phyloP scores from a whole-genome alignment of 30 jellyfish, hydroid and myxozoan genomes.

The Clytia hemisphaerica region DNA sequence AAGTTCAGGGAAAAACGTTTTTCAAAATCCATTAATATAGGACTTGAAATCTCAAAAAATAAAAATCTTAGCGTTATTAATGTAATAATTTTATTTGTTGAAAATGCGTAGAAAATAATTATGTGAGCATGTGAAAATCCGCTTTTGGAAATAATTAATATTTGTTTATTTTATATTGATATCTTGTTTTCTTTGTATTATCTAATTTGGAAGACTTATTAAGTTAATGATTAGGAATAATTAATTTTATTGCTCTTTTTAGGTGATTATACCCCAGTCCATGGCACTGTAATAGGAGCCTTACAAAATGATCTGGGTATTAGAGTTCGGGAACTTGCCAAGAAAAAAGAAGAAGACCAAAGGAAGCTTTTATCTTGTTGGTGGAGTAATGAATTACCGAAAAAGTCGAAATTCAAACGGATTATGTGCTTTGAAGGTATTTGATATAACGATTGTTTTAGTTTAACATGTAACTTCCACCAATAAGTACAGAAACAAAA shows the following conservation, averaged over 20 bases:
- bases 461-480: too few relatives aligned
- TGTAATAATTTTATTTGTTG: not conserved
- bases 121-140: not conserved
- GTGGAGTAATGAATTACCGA: constrained; percentile 79
- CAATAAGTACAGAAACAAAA: too few relatives aligned
- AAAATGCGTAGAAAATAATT: not conserved
- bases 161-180: not conserved
- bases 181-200: not conserved
- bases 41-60: too few relatives aligned
- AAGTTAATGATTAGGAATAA: too few relatives aligned
- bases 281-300: constrained; percentile 89
- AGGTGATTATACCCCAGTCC: constrained; percentile 86
- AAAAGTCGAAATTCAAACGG: constrained; percentile 21
- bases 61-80: too few relatives aligned
- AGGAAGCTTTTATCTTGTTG: constrained; percentile 74
- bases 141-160: not conserved
- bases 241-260: not conserved
- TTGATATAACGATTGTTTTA: too few relatives aligned
- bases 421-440: constrained; percentile 87
- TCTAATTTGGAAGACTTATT: not conserved
- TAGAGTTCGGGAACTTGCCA: constrained; percentile 49
- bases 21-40: too few relatives aligned
- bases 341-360: constrained; percentile 79
- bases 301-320: constrained; percentile 47
- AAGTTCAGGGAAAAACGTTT: too few relatives aligned